Percentiles rank a stretch among this genome's conserved stretches.
These are phyloP conservation scores for Capromys pilorides DNA, from an alignment of 2,797 vertebrate species.

Conservation along the genomic window DNA sequence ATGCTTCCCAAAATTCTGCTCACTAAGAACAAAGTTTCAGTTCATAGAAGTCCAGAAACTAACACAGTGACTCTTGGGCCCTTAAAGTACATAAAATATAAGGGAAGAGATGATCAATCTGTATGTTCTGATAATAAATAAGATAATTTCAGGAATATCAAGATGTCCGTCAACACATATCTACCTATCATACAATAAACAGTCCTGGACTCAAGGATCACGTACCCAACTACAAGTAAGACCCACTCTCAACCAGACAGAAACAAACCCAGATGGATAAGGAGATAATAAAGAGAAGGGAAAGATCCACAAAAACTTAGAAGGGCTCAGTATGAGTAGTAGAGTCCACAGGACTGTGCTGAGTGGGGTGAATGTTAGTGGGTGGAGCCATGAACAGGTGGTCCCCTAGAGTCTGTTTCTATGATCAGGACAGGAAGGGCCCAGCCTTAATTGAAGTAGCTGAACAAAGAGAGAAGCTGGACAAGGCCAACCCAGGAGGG, in stretches of 20 bases:
- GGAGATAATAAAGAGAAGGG: neutral
- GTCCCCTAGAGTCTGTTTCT: neutral
- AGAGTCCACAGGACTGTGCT: rapidly evolving
- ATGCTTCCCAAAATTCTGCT: neutral
- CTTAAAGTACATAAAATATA: neutral
- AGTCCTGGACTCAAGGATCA: neutral
- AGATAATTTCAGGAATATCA: neutral
- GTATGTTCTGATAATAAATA: neutral
- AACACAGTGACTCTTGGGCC: neutral
- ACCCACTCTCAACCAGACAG: neutral
- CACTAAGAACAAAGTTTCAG: neutral
- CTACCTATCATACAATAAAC: neutral
- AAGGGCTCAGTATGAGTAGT: neutral
- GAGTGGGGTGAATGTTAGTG: neutral
- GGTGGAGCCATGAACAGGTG: neutral
- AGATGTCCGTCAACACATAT: neutral
- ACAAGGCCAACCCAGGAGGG: neutral
- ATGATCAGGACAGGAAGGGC: neutral
- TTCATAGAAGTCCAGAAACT: neutral
- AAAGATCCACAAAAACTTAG: neutral
- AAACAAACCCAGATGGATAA: neutral
- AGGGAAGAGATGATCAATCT: neutral
- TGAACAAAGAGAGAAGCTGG: too few species aligned
- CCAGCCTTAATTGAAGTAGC: neutral
- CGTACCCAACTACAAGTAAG: neutral